Conservation (phyloP, 2,888 invertebrate genomes). For the Pilophorus perplexus region DNA sequence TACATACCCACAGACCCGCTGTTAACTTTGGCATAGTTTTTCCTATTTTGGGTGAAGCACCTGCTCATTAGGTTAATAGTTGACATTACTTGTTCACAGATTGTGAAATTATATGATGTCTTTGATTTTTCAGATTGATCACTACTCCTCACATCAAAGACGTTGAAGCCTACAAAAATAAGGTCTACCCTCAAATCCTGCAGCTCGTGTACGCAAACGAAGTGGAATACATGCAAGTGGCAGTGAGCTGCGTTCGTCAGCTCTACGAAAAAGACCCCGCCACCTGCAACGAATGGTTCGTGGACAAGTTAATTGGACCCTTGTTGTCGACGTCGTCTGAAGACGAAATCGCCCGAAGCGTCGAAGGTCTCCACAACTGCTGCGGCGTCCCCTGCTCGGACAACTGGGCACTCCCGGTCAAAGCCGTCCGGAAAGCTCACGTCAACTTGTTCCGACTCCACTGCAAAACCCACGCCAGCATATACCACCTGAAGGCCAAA, state of each 20-base stretch:
- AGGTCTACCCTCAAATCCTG: constrained; percentile 49
- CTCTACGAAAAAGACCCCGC: constrained; percentile 57
- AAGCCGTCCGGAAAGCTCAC: constrained; percentile 49
- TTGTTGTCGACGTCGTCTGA: constrained; percentile 49
- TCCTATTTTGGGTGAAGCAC: too few species aligned
- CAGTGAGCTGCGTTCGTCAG: constrained; percentile 58
- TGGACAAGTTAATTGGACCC: constrained; percentile 48
- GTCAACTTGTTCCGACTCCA: constrained; percentile 47
- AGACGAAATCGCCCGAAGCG: constrained; percentile 51
- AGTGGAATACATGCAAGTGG: constrained; percentile 53
- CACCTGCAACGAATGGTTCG: constrained; percentile 53
- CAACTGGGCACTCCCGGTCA: constrained; percentile 51
- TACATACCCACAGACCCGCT: too few species aligned
- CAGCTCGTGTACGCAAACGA: constrained; percentile 48
- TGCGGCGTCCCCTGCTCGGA: constrained; percentile 52
- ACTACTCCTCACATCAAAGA: constrained; percentile 56
- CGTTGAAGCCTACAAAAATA: constrained; percentile 55
- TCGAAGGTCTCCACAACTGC: constrained; percentile 52
- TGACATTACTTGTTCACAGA: too few species aligned
- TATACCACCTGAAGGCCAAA: constrained; percentile 46
- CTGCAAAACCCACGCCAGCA: constrained; percentile 47
- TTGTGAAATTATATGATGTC: too few species aligned
- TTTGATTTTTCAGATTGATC: constrained; percentile 62
- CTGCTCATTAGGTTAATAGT: too few species aligned
- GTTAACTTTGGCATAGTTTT: too few species aligned